Evolutionary conservation across 2,113 vertebrate species (phyloP).

Genomic region (Nothoprocta pentlandii): DNA sequence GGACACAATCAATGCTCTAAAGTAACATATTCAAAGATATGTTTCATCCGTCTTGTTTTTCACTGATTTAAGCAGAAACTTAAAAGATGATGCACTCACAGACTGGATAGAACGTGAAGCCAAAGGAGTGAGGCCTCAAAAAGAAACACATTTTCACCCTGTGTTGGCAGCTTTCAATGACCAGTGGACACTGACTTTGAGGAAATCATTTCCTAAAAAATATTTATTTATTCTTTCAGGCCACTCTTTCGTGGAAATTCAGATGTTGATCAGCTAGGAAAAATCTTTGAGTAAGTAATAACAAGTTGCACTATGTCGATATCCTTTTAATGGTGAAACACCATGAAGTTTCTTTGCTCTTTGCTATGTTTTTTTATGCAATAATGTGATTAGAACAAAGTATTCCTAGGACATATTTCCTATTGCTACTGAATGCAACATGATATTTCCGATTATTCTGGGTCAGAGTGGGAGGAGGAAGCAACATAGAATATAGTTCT

Average conservation of each 20-base stretch:
- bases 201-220: constrained; percentile 25
- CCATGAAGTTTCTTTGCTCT: not conserved
- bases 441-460: constrained; percentile 59
- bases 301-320: not conserved
- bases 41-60: not conserved
- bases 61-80: not conserved
- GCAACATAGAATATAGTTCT: constrained; percentile 37
- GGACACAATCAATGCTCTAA: not conserved
- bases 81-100: not conserved
- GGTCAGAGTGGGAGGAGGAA: constrained; percentile 45
- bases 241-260: constrained; percentile 97
- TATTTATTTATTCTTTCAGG: constrained; percentile 76
- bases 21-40: not conserved
- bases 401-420: constrained; percentile 34
- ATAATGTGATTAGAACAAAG: constrained; percentile 10
- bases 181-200: not conserved
- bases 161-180: not conserved
- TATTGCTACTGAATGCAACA: constrained; percentile 35
- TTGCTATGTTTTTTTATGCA: constrained; percentile 19
- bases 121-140: not conserved
- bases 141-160: not conserved
- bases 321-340: not conserved
- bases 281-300: constrained; percentile 97
- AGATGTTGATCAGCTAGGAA: constrained; percentile 98
- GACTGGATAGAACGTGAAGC: not conserved